Evolutionary conservation across 64 coral and sea anemone species (phyloP), one percentile per base, ranked within the genome.

Genomic region (Stichodactyla helianthus): DNA sequence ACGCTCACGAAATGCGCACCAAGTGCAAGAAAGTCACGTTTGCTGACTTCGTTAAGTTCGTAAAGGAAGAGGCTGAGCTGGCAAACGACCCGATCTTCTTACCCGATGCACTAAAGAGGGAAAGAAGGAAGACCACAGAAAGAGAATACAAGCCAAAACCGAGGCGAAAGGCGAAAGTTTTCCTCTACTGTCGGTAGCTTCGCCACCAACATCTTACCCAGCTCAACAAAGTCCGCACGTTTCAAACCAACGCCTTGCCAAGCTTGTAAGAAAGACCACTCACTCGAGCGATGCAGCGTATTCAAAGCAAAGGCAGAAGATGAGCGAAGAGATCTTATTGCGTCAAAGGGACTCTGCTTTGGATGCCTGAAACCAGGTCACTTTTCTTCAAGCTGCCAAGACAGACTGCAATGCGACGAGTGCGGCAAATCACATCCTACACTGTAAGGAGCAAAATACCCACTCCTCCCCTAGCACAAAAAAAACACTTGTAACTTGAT

Each of bases 41-140:
- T 82, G 50, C 44, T 6, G 1, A 52, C 54, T 88, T 88, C 18
- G 55, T 64, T 0, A 85, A 89, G 51, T 86, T 93, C 60, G 87
- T 82, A 71, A 79, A 51, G 67, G 82, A 71, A 71, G 92, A 55
- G 83, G 85, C 60, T 82, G 87, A 85, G 44, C 92, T 80, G 52
- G 91, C 70, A 31, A 86, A 68, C 19, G 23, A 89, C 4, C 71
- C 71, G 28, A 76, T 94, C 14, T 94, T 94, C 68, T 91, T 89
- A 17, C 85, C 85, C 4, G 70, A 91, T 59, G 86, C 86, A 20
- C 11, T 64, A 28, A 82, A 89, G 53, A 31, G 62, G 63, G 79
- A 81, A 23, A 77, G 51, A 31, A 71, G 63, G 28, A 86, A 89
- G 57, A 85, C 68, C 35, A 59, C 15, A 25, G 27, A 23, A 8